Evolutionary conservation across 2,113 vertebrate species (phyloP).

Genomic region (Leptobrachium leishanense): DNA sequence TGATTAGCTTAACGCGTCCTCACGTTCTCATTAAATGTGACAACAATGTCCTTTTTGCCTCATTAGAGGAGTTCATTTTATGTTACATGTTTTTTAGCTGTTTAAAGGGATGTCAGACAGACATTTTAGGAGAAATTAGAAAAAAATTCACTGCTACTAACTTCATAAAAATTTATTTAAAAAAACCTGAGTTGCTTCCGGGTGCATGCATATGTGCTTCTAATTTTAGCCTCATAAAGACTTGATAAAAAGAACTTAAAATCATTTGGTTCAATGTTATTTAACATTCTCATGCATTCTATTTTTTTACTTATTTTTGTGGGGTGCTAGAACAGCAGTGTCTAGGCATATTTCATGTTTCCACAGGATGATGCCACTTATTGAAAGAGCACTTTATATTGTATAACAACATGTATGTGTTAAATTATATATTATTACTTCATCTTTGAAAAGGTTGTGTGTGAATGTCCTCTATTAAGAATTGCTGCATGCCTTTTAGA

Average conservation of each 20-base stretch:
- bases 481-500: too few species aligned
- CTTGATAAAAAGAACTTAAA: slow-evolving; percentile 24
- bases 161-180: slow-evolving; percentile 29
- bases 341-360: too few species aligned
- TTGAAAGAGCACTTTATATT: too few species aligned
- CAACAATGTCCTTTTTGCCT: slow-evolving; percentile 8
- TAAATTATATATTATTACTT: too few species aligned
- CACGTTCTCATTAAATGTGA: slow-evolving; percentile 2
- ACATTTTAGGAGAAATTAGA: slow-evolving; percentile 9
- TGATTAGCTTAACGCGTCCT: not conserved
- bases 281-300: not conserved
- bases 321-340: too few species aligned
- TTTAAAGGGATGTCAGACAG: not conserved
- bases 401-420: too few species aligned
- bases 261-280: slow-evolving; percentile 11
- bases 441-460: too few species aligned
- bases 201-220: slow-evolving; percentile 18
- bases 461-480: too few species aligned
- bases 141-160: slow-evolving; percentile 17
- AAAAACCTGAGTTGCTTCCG: slow-evolving; percentile 5
- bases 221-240: slow-evolving; percentile 22
- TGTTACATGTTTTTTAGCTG: not conserved
- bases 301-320: not conserved
- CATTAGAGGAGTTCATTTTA: not conserved
- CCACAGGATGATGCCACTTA: too few species aligned